These are phyloP conservation scores for Piezodorus guildinii DNA, from an alignment of 1,140 invertebrate species.

Conservation along the genomic window DNA sequence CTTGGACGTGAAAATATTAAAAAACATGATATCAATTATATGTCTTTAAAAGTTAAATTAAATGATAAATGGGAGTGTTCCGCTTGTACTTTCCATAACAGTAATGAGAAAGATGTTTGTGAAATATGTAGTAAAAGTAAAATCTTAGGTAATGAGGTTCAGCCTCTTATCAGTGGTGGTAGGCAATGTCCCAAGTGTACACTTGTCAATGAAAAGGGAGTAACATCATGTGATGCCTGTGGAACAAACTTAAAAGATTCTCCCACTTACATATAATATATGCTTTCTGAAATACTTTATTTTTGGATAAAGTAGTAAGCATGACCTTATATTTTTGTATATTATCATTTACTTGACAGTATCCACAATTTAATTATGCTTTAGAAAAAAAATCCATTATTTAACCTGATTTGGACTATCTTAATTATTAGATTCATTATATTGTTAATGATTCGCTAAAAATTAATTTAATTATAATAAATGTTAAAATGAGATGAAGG, in stretches of 20 bases:
- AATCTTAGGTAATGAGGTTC: constrained; percentile 43
- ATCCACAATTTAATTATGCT: too few relatives aligned
- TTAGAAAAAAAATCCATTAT: too few relatives aligned
- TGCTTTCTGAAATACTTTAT: too few relatives aligned
- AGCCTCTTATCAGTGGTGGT: constrained; percentile 57
- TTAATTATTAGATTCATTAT: too few relatives aligned
- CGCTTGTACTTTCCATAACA: constrained; percentile 60
- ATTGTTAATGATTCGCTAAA: too few relatives aligned
- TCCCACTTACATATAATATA: constrained; percentile 54
- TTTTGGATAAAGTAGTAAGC: too few relatives aligned
- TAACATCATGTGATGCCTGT: constrained; percentile 54
- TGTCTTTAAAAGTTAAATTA: constrained; percentile 17
- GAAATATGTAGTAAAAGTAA: constrained; percentile 65
- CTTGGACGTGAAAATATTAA: constrained; percentile 5
- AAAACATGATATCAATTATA: neutral
- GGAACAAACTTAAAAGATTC: constrained; percentile 55
- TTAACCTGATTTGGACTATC: too few relatives aligned
- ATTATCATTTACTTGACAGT: too few relatives aligned
- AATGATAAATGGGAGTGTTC: constrained; percentile 51
- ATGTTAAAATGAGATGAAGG: too few relatives aligned
- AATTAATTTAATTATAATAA: too few relatives aligned
- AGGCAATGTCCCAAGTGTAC: constrained; percentile 65
- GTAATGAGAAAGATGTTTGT: constrained; percentile 44
- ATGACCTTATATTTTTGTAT: too few relatives aligned
- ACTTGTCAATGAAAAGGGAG: constrained; percentile 61